Percentiles rank a stretch among this genome's conserved stretches.
Conservation (phyloP, 2,797 vertebrate genomes). For the Numenius phaeopus region DNA sequence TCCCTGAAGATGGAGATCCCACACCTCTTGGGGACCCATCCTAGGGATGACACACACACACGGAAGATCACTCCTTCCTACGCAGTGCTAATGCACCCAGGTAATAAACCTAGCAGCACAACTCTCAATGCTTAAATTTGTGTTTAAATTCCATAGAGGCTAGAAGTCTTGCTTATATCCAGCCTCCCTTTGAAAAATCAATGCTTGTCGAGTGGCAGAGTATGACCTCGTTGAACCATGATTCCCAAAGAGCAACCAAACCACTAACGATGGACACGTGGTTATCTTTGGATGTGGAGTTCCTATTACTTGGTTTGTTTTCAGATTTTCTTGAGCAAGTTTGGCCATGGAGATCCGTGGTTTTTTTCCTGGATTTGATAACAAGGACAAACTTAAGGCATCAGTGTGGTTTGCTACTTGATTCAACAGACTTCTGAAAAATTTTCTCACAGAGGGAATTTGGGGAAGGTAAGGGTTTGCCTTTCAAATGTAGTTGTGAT, state of each 20-base stretch:
- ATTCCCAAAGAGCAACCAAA: not conserved
- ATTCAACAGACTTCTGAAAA: not conserved
- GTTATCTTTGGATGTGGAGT: not conserved
- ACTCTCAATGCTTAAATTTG: not conserved
- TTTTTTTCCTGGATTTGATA: not conserved
- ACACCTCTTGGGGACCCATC: not conserved
- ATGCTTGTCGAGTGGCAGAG: fast-evolving
- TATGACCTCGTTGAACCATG: not conserved
- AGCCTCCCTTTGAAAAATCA: not conserved
- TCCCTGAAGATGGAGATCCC: not conserved
- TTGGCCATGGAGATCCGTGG: not conserved
- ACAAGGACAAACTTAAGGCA: not conserved
- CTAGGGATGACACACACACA: not conserved
- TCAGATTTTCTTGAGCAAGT: not conserved
- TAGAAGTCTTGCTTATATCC: not conserved
- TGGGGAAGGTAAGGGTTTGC: not conserved
- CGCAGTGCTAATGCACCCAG: not conserved
- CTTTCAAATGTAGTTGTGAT: not conserved
- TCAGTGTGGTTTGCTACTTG: not conserved
- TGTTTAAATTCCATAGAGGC: not conserved
- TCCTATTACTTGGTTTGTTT: not conserved
- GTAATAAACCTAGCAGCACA: not conserved
- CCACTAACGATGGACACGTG: not conserved
- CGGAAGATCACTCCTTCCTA: not conserved
- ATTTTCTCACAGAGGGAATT: not conserved